Evolutionary conservation across 2,888 invertebrate genomes (phyloP).

Genomic region (Vandiemenella viatica): DNA sequence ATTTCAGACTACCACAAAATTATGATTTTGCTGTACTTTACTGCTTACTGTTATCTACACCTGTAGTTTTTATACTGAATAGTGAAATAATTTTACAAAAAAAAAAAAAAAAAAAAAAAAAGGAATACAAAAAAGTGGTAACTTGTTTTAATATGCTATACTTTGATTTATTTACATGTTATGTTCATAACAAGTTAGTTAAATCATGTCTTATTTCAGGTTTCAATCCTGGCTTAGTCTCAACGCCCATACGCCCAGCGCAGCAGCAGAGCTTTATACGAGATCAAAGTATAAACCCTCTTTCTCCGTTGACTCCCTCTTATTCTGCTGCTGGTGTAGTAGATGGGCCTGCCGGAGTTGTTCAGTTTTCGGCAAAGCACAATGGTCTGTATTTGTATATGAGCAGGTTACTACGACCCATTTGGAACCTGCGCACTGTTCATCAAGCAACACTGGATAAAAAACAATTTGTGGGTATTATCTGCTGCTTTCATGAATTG

Average conservation of each 20-base stretch:
- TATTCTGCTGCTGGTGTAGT: constrained; percentile 5
- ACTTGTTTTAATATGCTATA: no score
- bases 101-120: no score
- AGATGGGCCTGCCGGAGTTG: constrained; percentile 21
- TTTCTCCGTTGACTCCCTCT: constrained; percentile 1
- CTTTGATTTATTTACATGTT: no score
- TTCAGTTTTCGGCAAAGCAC: constrained; percentile 63
- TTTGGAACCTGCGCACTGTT: constrained; percentile 74
- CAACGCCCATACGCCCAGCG: constrained; percentile 12
- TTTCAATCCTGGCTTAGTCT: constrained; percentile 16
- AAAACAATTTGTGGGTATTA: constrained; percentile 4
- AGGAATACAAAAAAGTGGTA: no score
- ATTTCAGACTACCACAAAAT: no score
- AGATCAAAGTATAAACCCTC: neutral
- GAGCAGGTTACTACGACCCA: constrained; percentile 68
- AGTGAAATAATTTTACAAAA: no score
- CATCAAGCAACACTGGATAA: constrained; percentile 5
- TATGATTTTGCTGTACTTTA: no score
- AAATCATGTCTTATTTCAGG: no score
- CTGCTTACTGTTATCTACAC: no score
- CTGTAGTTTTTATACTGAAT: no score
- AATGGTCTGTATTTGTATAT: constrained; percentile 87
- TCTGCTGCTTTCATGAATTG: neutral
- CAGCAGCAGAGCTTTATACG: constrained; percentile 3
- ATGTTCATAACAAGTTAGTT: no score